Evolutionary conservation across 2,113 vertebrate genomes (phyloP), one percentile per base, ranked within the genome.

Genomic region (Eonycteris spelaea): DNA sequence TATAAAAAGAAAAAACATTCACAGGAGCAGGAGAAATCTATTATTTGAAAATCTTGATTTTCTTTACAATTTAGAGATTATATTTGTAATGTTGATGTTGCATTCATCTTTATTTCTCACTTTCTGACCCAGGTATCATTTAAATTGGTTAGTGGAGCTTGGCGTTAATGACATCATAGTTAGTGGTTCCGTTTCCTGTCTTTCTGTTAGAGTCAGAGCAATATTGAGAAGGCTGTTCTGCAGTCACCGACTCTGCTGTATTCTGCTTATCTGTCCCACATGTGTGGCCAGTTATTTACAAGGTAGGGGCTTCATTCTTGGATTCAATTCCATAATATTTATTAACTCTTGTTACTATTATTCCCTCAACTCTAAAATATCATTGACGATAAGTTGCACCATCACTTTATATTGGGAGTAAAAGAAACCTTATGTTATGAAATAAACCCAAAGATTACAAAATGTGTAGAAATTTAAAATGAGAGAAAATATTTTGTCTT

Each of bases 31-130:
- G 78, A 88, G 67, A 96, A 86, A 82, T 40, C 74, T 73, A 61
- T 77, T 90, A 51, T 71, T 86, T 75, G 67, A 92, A 91, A 92
- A 57, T 86, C n/a, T 80, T 82, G 33, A 59, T 38, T 90, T 93
- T 95, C 40, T 89, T 89, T 55, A 89, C 48, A 71, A 43, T 91
- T 90, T 86, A 74, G 48, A 51, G 24, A 59, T 71, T 90, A 67
- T 45, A 73, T 65, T 85, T 92, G 63, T 40, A 95, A 57, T 65
- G 38, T n/a, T 90, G 80, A 95, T 68, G 59, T 30, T 85, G 30
- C 43, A 68, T 55, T 93, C 48, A 88, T 78, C 68, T 83, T 82
- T 91, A 35, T 38, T 96, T 94, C 80, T 97, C 10, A 18, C 51
- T 90, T 87, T 86, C 59, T 90, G 80, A 85, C 12, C 35, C 65